phyloP scores from a whole-genome alignment of 2,797 vertebrate genomes.

The Remorina albescens region DNA sequence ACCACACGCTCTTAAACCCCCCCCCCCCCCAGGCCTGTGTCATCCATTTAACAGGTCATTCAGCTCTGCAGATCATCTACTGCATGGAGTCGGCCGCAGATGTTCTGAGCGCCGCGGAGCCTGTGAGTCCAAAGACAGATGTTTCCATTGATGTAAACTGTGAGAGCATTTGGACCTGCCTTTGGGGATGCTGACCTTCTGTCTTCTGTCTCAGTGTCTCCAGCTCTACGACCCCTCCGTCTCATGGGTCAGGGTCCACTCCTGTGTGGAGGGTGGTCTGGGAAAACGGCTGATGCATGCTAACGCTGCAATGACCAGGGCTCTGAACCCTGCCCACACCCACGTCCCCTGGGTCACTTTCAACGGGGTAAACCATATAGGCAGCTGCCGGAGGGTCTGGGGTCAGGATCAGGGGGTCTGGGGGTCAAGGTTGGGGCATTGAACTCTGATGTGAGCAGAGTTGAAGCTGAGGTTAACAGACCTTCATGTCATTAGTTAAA shows the following conservation, averaged over 20 bases:
- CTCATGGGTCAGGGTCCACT: slow-evolving; percentile 69
- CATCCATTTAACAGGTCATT: slow-evolving; percentile 70
- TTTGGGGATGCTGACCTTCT: not conserved
- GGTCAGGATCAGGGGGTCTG: no score
- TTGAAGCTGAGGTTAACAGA: no score
- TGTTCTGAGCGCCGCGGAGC: slow-evolving; percentile 70
- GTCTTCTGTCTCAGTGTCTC: slow-evolving; percentile 86
- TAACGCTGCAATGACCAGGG: slow-evolving; percentile 84
- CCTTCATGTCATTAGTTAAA: no score
- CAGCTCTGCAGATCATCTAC: slow-evolving; percentile 82
- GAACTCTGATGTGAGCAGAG: no score
- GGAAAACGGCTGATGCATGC: slow-evolving; percentile 87
- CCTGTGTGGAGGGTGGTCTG: slow-evolving; percentile 81
- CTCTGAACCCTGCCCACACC: slow-evolving; percentile 83
- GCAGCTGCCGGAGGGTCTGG: no score
- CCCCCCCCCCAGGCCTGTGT: slow-evolving; percentile 85
- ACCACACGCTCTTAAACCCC: not conserved
- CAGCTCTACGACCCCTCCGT: slow-evolving; percentile 80
- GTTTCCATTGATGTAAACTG: not conserved
- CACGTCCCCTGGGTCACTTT: slow-evolving; percentile 92
- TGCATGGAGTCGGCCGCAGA: slow-evolving; percentile 87
- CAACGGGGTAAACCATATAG: slow-evolving; percentile 86
- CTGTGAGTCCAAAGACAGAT: slow-evolving; percentile 71
- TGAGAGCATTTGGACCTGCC: not conserved
- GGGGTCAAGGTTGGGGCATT: no score